phyloP scores from a whole-genome alignment of 2,113 vertebrate genomes.

The Hucho hucho region DNA sequence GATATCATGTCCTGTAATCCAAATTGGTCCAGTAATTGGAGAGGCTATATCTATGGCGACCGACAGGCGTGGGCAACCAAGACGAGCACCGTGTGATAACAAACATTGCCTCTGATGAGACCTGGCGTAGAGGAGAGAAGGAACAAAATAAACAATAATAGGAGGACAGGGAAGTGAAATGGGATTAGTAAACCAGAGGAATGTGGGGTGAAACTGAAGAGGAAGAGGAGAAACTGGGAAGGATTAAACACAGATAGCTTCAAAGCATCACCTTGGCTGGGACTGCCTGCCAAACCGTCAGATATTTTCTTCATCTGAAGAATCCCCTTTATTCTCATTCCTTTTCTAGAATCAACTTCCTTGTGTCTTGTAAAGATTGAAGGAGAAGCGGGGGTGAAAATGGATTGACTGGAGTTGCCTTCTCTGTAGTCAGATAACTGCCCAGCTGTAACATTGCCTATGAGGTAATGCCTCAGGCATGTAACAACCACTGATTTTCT shows the following conservation, averaged over 20 bases:
- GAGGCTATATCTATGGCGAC: neutral
- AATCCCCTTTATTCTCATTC: neutral
- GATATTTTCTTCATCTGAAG: neutral
- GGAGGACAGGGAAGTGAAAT: neutral
- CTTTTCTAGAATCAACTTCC: neutral
- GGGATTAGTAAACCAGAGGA: neutral
- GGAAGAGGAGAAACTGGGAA: neutral
- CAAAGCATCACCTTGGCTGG: neutral
- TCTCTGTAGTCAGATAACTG: too few relatives aligned
- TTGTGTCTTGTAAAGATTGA: neutral
- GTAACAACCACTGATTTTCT: too few relatives aligned
- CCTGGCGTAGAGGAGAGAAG: conserved; percentile 12
- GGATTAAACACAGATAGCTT: neutral
- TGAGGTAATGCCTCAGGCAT: too few relatives aligned
- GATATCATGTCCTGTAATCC: conserved; percentile 13
- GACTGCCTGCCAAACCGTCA: neutral
- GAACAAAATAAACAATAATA: conserved; percentile 9
- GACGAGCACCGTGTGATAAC: conserved; percentile 20
- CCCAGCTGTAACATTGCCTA: too few relatives aligned
- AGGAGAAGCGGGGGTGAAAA: neutral
- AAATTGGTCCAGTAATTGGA: conserved; percentile 7
- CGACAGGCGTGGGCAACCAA: conserved; percentile 9
- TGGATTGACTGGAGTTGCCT: too few relatives aligned
- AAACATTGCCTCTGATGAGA: conserved; percentile 6
- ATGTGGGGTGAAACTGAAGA: neutral